phyloP scores from a whole-genome alignment of 2,797 vertebrate genomes.

The Syncerus caffer region DNA sequence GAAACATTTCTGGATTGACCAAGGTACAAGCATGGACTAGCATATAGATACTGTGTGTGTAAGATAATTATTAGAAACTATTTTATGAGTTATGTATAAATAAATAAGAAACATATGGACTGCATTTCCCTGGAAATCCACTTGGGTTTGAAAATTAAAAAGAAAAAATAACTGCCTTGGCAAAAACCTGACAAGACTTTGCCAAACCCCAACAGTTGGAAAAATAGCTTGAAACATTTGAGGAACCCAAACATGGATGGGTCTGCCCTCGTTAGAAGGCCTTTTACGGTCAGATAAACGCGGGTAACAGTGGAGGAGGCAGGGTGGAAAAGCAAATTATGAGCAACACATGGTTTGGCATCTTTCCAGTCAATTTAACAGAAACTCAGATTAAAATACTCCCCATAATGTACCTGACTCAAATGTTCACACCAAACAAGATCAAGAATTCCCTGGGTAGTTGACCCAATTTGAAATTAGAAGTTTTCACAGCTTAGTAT shows the following conservation, averaged over 20 bases:
- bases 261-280: slow-evolving; percentile 69
- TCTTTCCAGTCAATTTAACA: slow-evolving; percentile 76
- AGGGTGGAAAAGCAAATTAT: slow-evolving; percentile 62
- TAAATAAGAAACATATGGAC: slow-evolving; percentile 69
- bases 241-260: slow-evolving; percentile 69
- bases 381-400: slow-evolving; percentile 78
- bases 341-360: slow-evolving; percentile 77
- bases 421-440: slow-evolving; percentile 57
- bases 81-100: slow-evolving; percentile 53
- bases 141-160: slow-evolving; percentile 62
- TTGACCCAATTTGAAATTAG: slow-evolving; percentile 32
- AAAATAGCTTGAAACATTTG: slow-evolving; percentile 77
- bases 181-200: slow-evolving; percentile 64
- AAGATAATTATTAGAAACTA: slow-evolving; percentile 60
- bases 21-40: not conserved
- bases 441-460: not conserved
- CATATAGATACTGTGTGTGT: not conserved
- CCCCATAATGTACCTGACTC: slow-evolving; percentile 65
- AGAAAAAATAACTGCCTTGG: slow-evolving; percentile 61
- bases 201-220: slow-evolving; percentile 76
- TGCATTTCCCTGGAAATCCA: slow-evolving; percentile 71
- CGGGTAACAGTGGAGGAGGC: slow-evolving; percentile 77
- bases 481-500: slow-evolving; percentile 18
- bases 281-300: slow-evolving; percentile 75
- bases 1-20: not conserved